Conservation (phyloP, 1,140 invertebrate species). For the Holcopasites calliopsidis region DNA sequence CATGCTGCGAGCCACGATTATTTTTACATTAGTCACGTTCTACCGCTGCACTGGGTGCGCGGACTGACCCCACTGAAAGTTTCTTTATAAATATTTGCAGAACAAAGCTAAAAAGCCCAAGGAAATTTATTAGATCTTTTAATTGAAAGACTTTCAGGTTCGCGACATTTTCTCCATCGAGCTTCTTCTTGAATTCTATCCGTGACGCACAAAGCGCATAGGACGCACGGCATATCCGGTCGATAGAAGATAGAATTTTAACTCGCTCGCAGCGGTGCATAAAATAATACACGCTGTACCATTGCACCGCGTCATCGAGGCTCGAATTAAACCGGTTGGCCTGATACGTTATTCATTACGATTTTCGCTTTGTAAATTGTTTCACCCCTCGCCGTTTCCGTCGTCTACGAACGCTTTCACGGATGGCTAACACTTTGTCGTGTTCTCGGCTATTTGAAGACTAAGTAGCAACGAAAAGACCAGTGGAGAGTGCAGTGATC, state of each 20-base stretch:
- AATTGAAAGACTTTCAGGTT: too few relatives aligned
- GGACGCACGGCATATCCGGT: neutral
- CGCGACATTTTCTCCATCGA: too few relatives aligned
- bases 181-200: too few relatives aligned
- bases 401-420: neutral
- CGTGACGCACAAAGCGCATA: neutral
- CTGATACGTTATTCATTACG: conserved; percentile 16
- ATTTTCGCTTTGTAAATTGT: conserved; percentile 9
- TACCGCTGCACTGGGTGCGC: too few relatives aligned
- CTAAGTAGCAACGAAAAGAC: too few relatives aligned
- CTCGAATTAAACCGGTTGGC: neutral
- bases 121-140: too few relatives aligned
- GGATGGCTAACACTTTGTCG: neutral
- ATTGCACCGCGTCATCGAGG: neutral
- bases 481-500: too few relatives aligned
- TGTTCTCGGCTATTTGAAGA: too few relatives aligned
- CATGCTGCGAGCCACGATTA: neutral
- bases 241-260: conserved; percentile 5
- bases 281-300: neutral
- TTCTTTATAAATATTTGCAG: too few relatives aligned
- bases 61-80: too few relatives aligned
- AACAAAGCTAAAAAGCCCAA: too few relatives aligned
- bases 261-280: conserved; percentile 8
- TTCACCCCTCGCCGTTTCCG: neutral
- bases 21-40: neutral